phyloP scores from a whole-genome alignment of 2,888 invertebrate genomes.

The Apamea epomidion region DNA sequence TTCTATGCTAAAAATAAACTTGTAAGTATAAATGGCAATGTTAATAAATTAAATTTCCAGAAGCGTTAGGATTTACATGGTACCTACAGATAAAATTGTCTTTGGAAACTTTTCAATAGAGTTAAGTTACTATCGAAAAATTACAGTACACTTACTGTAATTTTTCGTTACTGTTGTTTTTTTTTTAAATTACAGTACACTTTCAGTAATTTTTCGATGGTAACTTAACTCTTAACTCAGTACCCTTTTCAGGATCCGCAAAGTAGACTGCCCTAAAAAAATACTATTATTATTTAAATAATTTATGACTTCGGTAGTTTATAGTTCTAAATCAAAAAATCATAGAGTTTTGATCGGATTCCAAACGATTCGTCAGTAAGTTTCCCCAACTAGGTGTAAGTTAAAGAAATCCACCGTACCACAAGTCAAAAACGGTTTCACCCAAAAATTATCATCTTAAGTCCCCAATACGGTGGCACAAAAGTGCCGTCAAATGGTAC shows the following conservation, averaged over 20 bases:
- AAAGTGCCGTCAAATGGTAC: slow-evolving; percentile 42
- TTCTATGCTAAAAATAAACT: no score
- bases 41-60: not conserved
- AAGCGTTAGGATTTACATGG: not conserved
- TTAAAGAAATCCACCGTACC: not conserved
- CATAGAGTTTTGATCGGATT: not conserved
- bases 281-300: not conserved
- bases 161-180: no score
- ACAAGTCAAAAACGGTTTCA: not conserved
- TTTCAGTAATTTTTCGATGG: no score
- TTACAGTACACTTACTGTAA: no score
- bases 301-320: not conserved
- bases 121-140: not conserved
- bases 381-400: not conserved
- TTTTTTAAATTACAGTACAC: no score
- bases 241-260: no score
- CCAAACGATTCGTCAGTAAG: not conserved
- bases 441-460: slow-evolving; percentile 10
- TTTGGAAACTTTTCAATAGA: not conserved
- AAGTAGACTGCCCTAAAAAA: not conserved
- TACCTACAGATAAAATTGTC: not conserved
- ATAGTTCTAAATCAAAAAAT: not conserved
- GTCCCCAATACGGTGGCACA: slow-evolving; percentile 34
- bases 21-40: no score
- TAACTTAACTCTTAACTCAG: no score